Evolutionary conservation across 2,113 vertebrate genomes (phyloP), one percentile per base, ranked within the genome.

Genomic region (Hippocampus zosterae): DNA sequence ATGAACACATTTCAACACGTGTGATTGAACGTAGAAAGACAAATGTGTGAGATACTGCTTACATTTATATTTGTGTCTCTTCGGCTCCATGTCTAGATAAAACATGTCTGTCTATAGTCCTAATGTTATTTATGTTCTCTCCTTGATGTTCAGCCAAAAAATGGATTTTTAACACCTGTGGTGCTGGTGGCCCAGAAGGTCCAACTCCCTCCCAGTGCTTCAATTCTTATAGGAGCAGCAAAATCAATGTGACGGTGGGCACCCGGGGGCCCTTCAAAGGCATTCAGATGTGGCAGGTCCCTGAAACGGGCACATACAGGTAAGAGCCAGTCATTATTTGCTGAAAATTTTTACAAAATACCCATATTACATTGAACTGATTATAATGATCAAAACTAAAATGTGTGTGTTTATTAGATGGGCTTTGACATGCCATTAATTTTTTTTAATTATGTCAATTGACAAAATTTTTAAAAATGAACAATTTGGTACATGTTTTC

Each of bases 161-260:
- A 68, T 98, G 96, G 96, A 69, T 91, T 21, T 98, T 99, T 78
- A 93, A 93, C 71, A 98, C 95, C 0, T 99, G 97, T 33, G 97
- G 97, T 53, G 96, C 96, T 56, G 94, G 89, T 0, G 97, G 97
- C 23, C 93, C 95, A 18, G 92, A 94, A 0, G 97, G 97, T 37
- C 97, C 97, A 25, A 96, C 94, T 2, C 95, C 96, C 74, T 92
- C 90, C 67, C 96, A 98, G 80, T 99, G 97, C 89, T 93, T 92
- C n/a, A 93, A 94, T 41, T 93, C 94, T 82, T 99, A 99, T 84
- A 93, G 92, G 77, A 94, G 90, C 78, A 93, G 88, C 85, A 97
- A 96, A 80, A 88, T 98, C 85, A 95, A 94, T 15, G 95, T 99
- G 87, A 85, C 91, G 9, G 93, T 99, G 4, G 93, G 91, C 62